phyloP scores from a whole-genome alignment of 2,888 invertebrate species.

The Lycocerus yunnanus region DNA sequence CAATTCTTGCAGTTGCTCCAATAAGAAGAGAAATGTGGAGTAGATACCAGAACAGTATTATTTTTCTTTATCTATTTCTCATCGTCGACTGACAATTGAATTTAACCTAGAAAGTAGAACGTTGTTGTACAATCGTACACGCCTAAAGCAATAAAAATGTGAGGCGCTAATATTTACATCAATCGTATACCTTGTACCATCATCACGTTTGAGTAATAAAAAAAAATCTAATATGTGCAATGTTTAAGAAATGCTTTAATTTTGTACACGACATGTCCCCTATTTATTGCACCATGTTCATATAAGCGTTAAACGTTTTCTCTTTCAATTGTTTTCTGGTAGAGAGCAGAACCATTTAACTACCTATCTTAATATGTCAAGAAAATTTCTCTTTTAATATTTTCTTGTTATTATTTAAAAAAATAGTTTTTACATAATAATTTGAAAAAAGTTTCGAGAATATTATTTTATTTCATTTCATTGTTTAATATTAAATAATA shows the following conservation, averaged over 20 bases:
- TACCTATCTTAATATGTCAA: conserved; percentile 6
- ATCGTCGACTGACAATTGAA: conserved; percentile 28
- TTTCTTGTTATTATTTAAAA: neutral
- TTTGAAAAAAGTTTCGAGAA: neutral
- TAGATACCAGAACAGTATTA: conserved; percentile 31
- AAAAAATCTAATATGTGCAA: neutral
- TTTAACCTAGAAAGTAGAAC: conserved; percentile 31
- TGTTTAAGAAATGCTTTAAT: neutral
- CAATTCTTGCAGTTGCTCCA: conserved; percentile 32
- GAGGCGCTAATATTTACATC: neutral
- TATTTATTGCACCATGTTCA: conserved; percentile 6
- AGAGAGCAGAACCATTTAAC: conserved; percentile 41
- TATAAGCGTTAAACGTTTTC: conserved; percentile 29
- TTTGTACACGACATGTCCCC: conserved; percentile 38
- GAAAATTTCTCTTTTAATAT: neutral
- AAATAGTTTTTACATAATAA: neutral
- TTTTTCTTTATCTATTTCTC: conserved; percentile 21
- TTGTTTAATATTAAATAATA: neutral
- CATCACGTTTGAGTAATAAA: neutral
- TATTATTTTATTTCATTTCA: neutral
- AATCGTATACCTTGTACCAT: neutral
- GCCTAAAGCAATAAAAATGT: conserved; percentile 3
- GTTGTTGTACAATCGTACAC: conserved; percentile 6
- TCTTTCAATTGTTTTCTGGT: conserved; percentile 41
- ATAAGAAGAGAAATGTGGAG: conserved; percentile 37